Conservation (phyloP, 2,888 invertebrate species). For the Apocheima hispidaria region DNA sequence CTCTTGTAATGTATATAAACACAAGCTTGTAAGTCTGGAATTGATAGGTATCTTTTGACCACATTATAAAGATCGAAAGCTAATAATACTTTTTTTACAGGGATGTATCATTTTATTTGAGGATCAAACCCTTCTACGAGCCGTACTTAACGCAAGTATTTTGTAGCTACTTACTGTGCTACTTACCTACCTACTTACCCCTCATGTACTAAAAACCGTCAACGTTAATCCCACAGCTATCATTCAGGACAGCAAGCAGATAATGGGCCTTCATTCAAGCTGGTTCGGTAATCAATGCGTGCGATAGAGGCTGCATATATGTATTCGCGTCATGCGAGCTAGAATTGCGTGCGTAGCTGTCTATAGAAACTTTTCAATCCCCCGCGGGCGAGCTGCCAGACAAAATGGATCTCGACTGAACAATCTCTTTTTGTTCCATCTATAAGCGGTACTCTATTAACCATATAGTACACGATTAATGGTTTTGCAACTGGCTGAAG, state of each 20-base stretch:
- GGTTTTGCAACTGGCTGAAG: constrained; percentile 12
- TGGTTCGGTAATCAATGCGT: constrained; percentile 34
- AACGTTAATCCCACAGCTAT: constrained; percentile 8
- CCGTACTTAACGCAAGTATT: constrained; percentile 4
- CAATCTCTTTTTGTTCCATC: constrained; percentile 42
- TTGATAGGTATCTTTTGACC: constrained; percentile 15
- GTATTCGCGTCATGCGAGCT: constrained; percentile 44
- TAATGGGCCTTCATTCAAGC: constrained; percentile 24
- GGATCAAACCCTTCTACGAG: neutral
- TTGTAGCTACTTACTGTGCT: too few species aligned
- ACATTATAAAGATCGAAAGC: constrained; percentile 10
- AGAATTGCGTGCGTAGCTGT: constrained; percentile 45
- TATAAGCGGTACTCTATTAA: constrained; percentile 18
- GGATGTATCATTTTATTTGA: neutral
- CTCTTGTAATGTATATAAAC: neutral
- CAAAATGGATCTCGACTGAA: constrained; percentile 42
- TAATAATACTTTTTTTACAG: constrained; percentile 6
- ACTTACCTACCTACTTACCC: neutral
- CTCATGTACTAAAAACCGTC: neutral
- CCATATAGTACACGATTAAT: constrained; percentile 17
- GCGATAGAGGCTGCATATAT: constrained; percentile 10
- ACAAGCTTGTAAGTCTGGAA: neutral
- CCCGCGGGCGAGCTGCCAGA: constrained; percentile 44
- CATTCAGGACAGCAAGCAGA: neutral
- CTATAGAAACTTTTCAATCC: constrained; percentile 55